Evolutionary conservation across 2,113 vertebrate species (phyloP), one percentile per base, ranked within the genome.

Genomic region (Pedetes capensis): DNA sequence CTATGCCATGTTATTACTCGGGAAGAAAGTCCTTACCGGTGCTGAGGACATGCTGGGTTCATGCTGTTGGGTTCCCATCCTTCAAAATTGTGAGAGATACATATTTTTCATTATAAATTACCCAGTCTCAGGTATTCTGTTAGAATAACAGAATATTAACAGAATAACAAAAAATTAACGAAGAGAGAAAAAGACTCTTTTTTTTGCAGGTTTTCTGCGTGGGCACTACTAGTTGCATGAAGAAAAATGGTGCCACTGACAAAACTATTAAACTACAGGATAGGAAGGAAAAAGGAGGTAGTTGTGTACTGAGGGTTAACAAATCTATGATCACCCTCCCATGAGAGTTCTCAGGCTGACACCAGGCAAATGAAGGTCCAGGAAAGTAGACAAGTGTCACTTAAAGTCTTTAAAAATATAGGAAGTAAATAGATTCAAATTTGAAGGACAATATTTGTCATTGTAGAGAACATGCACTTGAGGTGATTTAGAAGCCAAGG

Each of bases 281-380:
- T n/a, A 4, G n/a, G 37, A 6, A 53, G 47, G 53, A 44, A 2
- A 27, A 20, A 25, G 63, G 68, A 76, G 64, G 88, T 37, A 91
- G 37, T 22, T 59, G 1, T 37, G 16, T 14, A 4, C 32, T n/a
- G n/a, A n/a, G n/a, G n/a, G n/a, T n/a, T n/a, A 68, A 42, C 0
- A 34, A n/a, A n/a, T 0, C 7, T 16, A n/a, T 5, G 0, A 6
- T 2, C 1, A 0, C 13, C 6, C 18, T 11, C 7, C 17, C 20
- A 4, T 11, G 14, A 59, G n/a, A 27, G 18, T 37, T 27, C 27
- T 63, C 17, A 14, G 4, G 5, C 23, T 34, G 34, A 23, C 12
- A 23, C 42, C 34, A 72, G 13, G 44, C 37, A 32, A 32, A 14
- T 2, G 0, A 29, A n/a, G 14, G 13, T 29, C 6, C 64, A 34